These are phyloP conservation scores for Mesopsocus fuscifrons DNA, from an alignment of 2,888 invertebrate genomes.

Conservation along the genomic window DNA sequence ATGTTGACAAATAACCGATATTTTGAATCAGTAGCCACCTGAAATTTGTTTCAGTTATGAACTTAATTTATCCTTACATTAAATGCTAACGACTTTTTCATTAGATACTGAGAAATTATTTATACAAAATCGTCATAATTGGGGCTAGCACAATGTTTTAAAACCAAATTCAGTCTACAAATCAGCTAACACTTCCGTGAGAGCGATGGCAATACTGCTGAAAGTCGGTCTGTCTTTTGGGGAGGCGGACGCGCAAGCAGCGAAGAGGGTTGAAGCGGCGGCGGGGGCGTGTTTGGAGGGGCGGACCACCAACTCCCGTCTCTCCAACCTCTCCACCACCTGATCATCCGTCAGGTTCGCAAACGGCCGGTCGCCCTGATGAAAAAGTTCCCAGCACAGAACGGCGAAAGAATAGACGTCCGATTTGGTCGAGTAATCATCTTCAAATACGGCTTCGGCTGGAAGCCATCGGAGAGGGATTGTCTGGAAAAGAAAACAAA, in stretches of 20 bases:
- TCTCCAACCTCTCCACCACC: conserved; percentile 42
- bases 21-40: too few species aligned
- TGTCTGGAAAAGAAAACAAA: conserved; percentile 28
- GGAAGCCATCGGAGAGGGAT: conserved; percentile 84
- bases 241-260: conserved; percentile 44
- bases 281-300: conserved; percentile 42
- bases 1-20: too few species aligned
- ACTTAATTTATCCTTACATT: too few species aligned
- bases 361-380: conserved; percentile 58
- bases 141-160: too few species aligned
- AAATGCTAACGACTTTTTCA: too few species aligned
- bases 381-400: conserved; percentile 76
- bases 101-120: too few species aligned
- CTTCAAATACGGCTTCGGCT: conserved; percentile 71
- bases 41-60: too few species aligned
- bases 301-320: conserved; percentile 45
- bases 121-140: too few species aligned
- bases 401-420: conserved; percentile 86
- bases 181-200: conserved; percentile 25
- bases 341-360: conserved; percentile 56
- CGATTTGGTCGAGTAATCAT: conserved; percentile 80
- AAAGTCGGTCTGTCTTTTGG: conserved; percentile 50
- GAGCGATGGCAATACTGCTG: conserved; percentile 33
- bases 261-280: conserved; percentile 37
- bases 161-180: conserved; percentile 3